Evolutionary conservation across 35 echinoderm and acorn worm genomes (phyloP).

Genomic region (Amphiura filiformis): DNA sequence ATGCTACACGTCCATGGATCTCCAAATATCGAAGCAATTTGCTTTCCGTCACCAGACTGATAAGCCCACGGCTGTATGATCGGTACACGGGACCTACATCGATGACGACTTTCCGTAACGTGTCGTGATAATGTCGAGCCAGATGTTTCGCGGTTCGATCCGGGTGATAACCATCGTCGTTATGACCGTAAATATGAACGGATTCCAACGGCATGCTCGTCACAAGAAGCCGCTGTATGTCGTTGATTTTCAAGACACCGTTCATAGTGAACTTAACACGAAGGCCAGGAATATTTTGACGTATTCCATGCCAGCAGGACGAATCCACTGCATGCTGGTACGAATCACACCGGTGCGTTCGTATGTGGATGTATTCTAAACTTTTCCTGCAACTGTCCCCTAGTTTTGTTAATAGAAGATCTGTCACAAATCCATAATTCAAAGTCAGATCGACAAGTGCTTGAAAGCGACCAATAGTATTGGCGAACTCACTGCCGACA

Average conservation of each 20-base stretch:
- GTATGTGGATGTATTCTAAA: constrained; percentile 50
- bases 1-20: constrained; percentile 59
- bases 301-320: constrained; percentile 46
- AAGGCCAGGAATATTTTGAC: constrained; percentile 22
- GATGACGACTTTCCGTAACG: constrained; percentile 58
- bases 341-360: constrained; percentile 48
- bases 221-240: constrained; percentile 52
- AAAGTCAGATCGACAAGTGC: constrained; percentile 43
- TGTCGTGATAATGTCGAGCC: constrained; percentile 39
- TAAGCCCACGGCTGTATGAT: constrained; percentile 43
- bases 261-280: constrained; percentile 47
- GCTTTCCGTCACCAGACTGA: constrained; percentile 56
- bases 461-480: constrained; percentile 37
- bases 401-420: constrained; percentile 40
- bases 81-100: constrained; percentile 73
- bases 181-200: constrained; percentile 64
- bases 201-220: constrained; percentile 54
- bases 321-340: constrained; percentile 50
- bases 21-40: constrained; percentile 27
- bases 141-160: constrained; percentile 57
- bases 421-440: constrained; percentile 66
- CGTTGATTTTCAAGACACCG: constrained; percentile 55
- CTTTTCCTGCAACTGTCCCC: not conserved
- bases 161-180: constrained; percentile 77
- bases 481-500: constrained; percentile 28